A percentile compares a stretch with the other conserved stretches of the same genome.
phyloP scores from a whole-genome alignment of 2,888 invertebrate genomes.

The Mallateleia sp. region DNA sequence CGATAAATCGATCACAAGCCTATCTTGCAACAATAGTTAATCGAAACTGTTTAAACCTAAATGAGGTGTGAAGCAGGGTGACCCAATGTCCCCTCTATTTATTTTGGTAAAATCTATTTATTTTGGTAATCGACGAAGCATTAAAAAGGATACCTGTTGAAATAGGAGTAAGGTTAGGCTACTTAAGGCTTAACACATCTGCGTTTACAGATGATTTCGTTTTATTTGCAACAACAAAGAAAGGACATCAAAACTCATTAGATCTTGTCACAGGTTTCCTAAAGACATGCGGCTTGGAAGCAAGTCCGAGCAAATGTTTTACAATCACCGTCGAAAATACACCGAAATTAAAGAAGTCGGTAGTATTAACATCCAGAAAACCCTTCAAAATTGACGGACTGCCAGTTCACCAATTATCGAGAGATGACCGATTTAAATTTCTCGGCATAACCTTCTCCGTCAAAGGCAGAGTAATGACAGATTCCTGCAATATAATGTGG shows the following conservation, averaged over 20 bases:
- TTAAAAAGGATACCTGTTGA: constrained; percentile 29
- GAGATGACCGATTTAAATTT: constrained; percentile 46
- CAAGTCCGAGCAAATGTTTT: constrained; percentile 80
- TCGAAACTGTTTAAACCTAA: neutral
- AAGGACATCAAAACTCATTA: constrained; percentile 83
- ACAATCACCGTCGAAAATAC: constrained; percentile 39
- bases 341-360: constrained; percentile 59
- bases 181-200: constrained; percentile 14
- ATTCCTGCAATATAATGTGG: too few species aligned
- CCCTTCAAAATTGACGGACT: constrained; percentile 24
- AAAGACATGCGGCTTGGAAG: constrained; percentile 77
- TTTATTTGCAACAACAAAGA: constrained; percentile 41
- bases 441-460: constrained; percentile 40
- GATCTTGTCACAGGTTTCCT: too few species aligned
- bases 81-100: constrained; percentile 85
- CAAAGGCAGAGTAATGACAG: constrained; percentile 17
- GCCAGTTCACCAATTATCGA: neutral
- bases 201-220: constrained; percentile 71
- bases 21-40: neutral
- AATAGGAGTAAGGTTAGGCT: constrained; percentile 55
- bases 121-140: constrained; percentile 57
- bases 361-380: constrained; percentile 10
- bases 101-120: too few species aligned
- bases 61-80: constrained; percentile 90
- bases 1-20: neutral